A percentile compares a stretch with the other conserved stretches of the same genome.
phyloP scores from a whole-genome alignment of 2,888 invertebrate species.

The Leptinotarsa rubiginosa region DNA sequence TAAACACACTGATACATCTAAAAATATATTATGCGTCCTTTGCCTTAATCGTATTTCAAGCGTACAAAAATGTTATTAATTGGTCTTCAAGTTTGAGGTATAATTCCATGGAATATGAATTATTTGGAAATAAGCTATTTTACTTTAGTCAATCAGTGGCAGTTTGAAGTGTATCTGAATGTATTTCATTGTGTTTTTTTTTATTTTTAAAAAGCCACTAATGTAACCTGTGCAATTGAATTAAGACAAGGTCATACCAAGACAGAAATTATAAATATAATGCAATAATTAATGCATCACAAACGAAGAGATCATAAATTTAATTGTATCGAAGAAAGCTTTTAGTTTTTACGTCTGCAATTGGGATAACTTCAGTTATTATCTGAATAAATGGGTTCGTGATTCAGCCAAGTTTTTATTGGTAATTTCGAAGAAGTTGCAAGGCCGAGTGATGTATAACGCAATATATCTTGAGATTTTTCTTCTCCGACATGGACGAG shows the following conservation, averaged over 20 bases:
- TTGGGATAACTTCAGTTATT: slow-evolving; percentile 11
- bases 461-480: neutral
- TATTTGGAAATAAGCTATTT: no score
- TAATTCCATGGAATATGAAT: no score
- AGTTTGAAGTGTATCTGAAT: no score
- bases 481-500: neutral
- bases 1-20: no score
- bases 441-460: neutral
- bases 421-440: slow-evolving; percentile 1
- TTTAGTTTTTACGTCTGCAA: slow-evolving; percentile 15
- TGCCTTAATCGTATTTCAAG: no score
- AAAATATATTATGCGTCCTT: no score
- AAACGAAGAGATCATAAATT: neutral
- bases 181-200: no score
- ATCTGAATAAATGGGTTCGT: neutral
- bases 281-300: slow-evolving; percentile 17
- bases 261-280: slow-evolving; percentile 26
- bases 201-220: no score
- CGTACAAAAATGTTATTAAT: no score
- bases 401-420: neutral
- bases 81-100: no score
- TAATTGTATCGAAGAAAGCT: slow-evolving; percentile 15
- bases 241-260: slow-evolving; percentile 27
- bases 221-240: no score
- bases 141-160: no score